phyloP scores from a whole-genome alignment of 2,113 vertebrate species.

The Pelmatolapia mariae region DNA sequence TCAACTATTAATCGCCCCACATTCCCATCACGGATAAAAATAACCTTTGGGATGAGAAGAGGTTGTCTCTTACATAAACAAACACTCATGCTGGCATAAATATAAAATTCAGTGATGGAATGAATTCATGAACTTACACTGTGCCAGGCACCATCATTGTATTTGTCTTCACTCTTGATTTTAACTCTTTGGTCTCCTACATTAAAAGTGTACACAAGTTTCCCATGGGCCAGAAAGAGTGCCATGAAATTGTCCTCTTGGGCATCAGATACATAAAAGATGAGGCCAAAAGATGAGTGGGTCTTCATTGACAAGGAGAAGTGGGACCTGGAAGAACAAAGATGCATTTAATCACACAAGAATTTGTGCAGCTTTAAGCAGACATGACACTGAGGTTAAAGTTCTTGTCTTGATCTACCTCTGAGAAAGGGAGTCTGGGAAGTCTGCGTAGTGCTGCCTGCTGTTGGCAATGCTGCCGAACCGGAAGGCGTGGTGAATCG shows the following conservation, averaged over 20 bases:
- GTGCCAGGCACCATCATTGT: slow-evolving; percentile 89
- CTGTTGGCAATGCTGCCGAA: slow-evolving; percentile 87
- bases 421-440: slow-evolving; percentile 78
- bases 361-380: neutral
- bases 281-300: slow-evolving; percentile 83
- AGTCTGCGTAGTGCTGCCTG: slow-evolving; percentile 81
- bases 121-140: slow-evolving; percentile 72
- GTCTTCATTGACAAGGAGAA: slow-evolving; percentile 90
- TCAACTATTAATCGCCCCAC: slow-evolving; percentile 83
- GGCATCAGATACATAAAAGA: slow-evolving; percentile 85
- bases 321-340: slow-evolving; percentile 74
- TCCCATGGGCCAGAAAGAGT: slow-evolving; percentile 83
- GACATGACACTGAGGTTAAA: neutral
- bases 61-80: neutral
- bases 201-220: slow-evolving; percentile 85
- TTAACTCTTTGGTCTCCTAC: slow-evolving; percentile 78
- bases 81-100: neutral
- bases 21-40: slow-evolving; percentile 78
- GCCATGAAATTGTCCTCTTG: slow-evolving; percentile 85
- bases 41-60: slow-evolving; percentile 71
- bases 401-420: slow-evolving; percentile 62
- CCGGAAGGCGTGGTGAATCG: slow-evolving; percentile 71
- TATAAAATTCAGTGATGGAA: neutral
- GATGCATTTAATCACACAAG: neutral
- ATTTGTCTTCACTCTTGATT: slow-evolving; percentile 83